A percentile compares a stretch with the other conserved stretches of the same genome.
Conservation (phyloP, 2,888 invertebrate species). For the Alloscopus bannaensis region DNA sequence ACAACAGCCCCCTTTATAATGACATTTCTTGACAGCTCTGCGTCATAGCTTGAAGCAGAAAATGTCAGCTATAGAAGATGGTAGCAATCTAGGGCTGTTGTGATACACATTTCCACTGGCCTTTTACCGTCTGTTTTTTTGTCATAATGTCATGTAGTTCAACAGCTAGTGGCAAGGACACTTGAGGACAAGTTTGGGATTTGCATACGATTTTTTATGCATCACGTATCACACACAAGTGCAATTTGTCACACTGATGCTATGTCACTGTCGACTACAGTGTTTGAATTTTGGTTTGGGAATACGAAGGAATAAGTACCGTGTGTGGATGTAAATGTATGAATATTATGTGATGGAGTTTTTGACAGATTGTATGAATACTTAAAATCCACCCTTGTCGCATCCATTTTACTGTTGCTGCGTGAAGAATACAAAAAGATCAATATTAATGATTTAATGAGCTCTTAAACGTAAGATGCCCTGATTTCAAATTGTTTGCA, state of each 20-base stretch:
- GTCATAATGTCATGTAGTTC: conserved; percentile 5
- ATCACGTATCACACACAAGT: too few species aligned
- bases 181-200: conserved; percentile 9
- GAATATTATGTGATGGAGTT: neutral
- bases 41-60: neutral
- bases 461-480: neutral
- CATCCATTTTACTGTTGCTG: too few species aligned
- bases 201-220: conserved; percentile 27
- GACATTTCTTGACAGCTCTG: conserved; percentile 32
- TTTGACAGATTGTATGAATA: too few species aligned
- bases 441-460: conserved; percentile 15
- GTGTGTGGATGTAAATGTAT: neutral
- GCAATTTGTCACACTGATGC: neutral
- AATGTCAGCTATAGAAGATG: conserved; percentile 19
- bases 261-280: neutral
- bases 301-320: too few species aligned
- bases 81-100: neutral
- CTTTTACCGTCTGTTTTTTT: neutral
- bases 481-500: too few species aligned
- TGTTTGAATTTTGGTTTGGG: neutral
- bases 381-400: too few species aligned
- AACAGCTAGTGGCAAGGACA: conserved; percentile 38
- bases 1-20: neutral
- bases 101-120: neutral
- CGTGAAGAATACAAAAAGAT: too few species aligned